These are phyloP conservation scores for Onthophagus taurus DNA, from an alignment of 1,140 invertebrate species.

Conservation along the genomic window DNA sequence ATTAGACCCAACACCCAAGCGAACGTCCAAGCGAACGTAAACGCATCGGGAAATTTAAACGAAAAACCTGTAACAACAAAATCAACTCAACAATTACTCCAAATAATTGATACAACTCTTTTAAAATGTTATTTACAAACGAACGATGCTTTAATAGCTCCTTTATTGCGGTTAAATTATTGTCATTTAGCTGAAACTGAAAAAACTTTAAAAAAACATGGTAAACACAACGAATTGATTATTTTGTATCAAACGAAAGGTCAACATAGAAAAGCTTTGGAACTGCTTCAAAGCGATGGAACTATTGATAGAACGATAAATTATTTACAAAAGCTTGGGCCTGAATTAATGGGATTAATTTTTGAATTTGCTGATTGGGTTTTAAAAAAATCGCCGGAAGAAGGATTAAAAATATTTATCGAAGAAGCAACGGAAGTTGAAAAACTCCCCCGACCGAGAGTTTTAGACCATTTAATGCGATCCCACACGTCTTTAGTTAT, in stretches of 20 bases:
- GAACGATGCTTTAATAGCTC: constrained; percentile 87
- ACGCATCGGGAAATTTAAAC: constrained; percentile 34
- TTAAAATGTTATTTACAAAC: constrained; percentile 95
- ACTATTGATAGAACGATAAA: constrained; percentile 77
- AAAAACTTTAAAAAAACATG: constrained; percentile 71
- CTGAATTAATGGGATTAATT: constrained; percentile 81
- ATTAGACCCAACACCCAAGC: constrained; percentile 41
- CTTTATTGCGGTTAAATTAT: constrained; percentile 85
- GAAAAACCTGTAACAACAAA: constrained; percentile 29
- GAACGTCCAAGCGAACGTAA: constrained; percentile 23
- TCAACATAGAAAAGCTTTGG: constrained; percentile 84
- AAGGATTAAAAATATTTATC: constrained; percentile 88
- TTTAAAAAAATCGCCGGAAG: constrained; percentile 72
- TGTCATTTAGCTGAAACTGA: constrained; percentile 94
- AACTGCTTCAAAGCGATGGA: constrained; percentile 69
- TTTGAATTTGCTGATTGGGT: constrained; percentile 95
- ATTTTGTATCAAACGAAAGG: constrained; percentile 93
- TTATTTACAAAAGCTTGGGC: constrained; percentile 84
- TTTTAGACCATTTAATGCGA: constrained; percentile 79
- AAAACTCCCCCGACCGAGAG: constrained; percentile 73
- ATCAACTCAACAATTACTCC: constrained; percentile 55
- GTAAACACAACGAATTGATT: constrained; percentile 88
- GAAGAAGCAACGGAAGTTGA: constrained; percentile 86
- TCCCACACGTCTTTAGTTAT: constrained; percentile 75
- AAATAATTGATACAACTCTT: constrained; percentile 93